phyloP scores from a whole-genome alignment of 2,113 vertebrate genomes.

The Etia nguti region DNA sequence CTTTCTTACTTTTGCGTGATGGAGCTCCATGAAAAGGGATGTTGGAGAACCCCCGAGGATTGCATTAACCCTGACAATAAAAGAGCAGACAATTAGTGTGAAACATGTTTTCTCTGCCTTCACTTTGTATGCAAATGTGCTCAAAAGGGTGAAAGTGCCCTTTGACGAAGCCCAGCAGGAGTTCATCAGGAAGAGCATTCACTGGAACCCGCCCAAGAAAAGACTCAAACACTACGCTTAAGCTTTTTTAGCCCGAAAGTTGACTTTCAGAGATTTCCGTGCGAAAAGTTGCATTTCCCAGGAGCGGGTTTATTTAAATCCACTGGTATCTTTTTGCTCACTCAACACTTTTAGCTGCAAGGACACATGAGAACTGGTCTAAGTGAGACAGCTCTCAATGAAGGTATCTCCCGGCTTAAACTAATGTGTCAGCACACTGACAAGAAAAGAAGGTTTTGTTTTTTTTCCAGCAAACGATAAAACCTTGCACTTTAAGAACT shows the following conservation, averaged over 20 bases:
- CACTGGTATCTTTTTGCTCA: slow-evolving; percentile 19
- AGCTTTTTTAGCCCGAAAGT: slow-evolving; percentile 36
- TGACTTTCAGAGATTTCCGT: slow-evolving; percentile 46
- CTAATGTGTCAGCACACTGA: slow-evolving; percentile 40
- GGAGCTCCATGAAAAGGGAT: slow-evolving; percentile 61
- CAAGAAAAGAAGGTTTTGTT: not conserved
- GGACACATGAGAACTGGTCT: slow-evolving; percentile 11
- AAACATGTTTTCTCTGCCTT: slow-evolving; percentile 76
- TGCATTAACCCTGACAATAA: slow-evolving; percentile 76
- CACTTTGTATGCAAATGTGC: slow-evolving; percentile 80
- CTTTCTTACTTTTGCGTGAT: slow-evolving; percentile 35
- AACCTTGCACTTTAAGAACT: not conserved
- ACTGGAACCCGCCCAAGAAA: slow-evolving; percentile 53
- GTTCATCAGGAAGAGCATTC: slow-evolving; percentile 55
- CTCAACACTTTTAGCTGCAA: slow-evolving; percentile 15
- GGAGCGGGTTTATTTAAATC: slow-evolving; percentile 36
- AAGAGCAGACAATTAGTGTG: slow-evolving; percentile 76
- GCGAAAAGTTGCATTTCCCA: slow-evolving; percentile 41
- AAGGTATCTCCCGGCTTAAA: slow-evolving; percentile 6
- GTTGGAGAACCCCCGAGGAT: slow-evolving; percentile 69
- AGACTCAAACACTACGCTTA: slow-evolving; percentile 17
- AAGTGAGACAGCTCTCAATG: not conserved
- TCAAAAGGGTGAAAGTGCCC: slow-evolving; percentile 72
- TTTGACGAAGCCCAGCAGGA: slow-evolving; percentile 70
- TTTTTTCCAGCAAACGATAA: not conserved